Percentiles rank a stretch among this genome's conserved stretches.
Evolutionary conservation across 1,140 invertebrate species (phyloP).

Genomic region (Platyscapa corneri): DNA sequence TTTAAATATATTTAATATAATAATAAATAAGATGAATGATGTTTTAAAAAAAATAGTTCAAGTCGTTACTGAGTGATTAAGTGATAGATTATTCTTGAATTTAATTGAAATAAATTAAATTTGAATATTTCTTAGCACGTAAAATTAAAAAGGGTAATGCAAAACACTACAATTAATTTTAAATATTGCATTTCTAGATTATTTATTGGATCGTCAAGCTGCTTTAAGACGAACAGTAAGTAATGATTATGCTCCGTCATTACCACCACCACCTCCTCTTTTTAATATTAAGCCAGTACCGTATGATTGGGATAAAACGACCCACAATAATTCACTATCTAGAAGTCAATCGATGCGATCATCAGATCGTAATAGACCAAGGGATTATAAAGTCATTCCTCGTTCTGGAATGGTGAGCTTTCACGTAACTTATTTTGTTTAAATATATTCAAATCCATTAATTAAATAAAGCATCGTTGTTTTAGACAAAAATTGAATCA

Average conservation of each 20-base stretch:
- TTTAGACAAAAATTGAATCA: conserved; percentile 59
- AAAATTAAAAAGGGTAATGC: too few species aligned
- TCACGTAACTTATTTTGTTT: conserved; percentile 7
- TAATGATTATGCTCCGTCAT: conserved; percentile 71
- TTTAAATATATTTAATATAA: too few species aligned
- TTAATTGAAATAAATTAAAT: too few species aligned
- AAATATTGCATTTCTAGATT: conserved; percentile 59
- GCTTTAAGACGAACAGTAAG: conserved; percentile 70
- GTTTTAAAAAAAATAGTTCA: too few species aligned
- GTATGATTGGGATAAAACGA: conserved; percentile 66
- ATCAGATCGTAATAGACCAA: conserved; percentile 60
- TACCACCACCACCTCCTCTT: conserved; percentile 69
- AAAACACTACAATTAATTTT: neutral
- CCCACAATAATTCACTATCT: conserved; percentile 44
- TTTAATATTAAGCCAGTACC: conserved; percentile 66
- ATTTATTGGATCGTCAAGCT: conserved; percentile 61
- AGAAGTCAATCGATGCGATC: conserved; percentile 58
- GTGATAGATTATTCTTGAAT: too few species aligned
- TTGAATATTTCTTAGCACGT: too few species aligned
- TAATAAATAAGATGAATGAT: too few species aligned
- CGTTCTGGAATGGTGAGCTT: conserved; percentile 60
- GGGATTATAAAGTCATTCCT: conserved; percentile 65
- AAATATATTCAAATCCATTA: conserved; percentile 16
- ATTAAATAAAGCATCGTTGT: conserved; percentile 11
- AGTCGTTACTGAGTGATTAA: too few species aligned